These are phyloP conservation scores for Calonectris borealis DNA, from an alignment of 2,113 vertebrate genomes.

Conservation along the genomic window DNA sequence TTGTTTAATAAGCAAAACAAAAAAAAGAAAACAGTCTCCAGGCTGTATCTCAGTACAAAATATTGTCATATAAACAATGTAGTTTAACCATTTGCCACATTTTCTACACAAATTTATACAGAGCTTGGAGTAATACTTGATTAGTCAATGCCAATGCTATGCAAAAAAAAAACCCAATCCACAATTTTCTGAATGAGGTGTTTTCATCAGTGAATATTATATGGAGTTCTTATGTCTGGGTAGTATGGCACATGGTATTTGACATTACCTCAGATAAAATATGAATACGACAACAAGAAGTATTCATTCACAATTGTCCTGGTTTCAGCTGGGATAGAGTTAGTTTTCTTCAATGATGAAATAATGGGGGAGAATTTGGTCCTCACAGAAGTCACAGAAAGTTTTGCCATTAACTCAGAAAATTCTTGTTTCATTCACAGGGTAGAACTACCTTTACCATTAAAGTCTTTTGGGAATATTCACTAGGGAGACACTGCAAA, in stretches of 20 bases:
- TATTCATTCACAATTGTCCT: background rate
- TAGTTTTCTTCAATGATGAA: background rate
- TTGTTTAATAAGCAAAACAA: background rate
- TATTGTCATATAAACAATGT: background rate
- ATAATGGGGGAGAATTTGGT: background rate
- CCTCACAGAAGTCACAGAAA: background rate
- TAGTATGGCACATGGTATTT: background rate
- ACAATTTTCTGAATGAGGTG: background rate
- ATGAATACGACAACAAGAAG: background rate
- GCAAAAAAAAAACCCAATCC: background rate
- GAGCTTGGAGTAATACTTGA: background rate
- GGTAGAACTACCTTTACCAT: rapidly evolving
- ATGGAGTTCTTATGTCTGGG: background rate
- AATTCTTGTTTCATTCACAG: background rate
- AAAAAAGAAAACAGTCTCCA: background rate
- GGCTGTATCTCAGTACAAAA: background rate
- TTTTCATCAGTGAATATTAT: background rate
- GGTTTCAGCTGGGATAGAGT: too few species aligned
- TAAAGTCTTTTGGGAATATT: background rate
- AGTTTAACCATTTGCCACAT: rapidly evolving
- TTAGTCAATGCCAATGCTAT: background rate
- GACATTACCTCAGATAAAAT: background rate
- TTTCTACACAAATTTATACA: background rate
- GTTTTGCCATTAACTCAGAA: background rate
- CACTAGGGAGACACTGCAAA: background rate